Evolutionary conservation across 2,888 invertebrate species (phyloP).

Genomic region (Megamerina dolium): DNA sequence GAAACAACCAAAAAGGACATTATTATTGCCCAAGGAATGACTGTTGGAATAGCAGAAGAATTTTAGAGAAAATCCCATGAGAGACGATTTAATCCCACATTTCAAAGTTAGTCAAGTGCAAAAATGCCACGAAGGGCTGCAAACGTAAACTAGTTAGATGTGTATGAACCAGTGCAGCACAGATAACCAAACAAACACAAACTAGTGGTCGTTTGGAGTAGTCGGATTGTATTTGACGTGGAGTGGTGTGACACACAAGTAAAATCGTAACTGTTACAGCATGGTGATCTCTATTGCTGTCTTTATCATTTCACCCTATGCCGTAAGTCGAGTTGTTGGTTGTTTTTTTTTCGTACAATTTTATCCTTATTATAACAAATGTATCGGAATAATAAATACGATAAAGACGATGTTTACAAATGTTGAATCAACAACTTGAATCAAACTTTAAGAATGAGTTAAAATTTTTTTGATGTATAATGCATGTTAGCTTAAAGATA

Average conservation of each 20-base stretch:
- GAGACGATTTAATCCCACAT: constrained; percentile 46
- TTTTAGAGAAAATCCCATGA: constrained; percentile 43
- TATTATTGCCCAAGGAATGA: constrained; percentile 1
- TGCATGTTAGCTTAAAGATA: too few relatives aligned
- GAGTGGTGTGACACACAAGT: neutral
- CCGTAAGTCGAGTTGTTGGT: neutral
- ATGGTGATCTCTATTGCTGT: neutral
- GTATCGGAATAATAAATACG: neutral
- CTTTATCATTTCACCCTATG: neutral
- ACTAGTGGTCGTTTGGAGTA: too few relatives aligned
- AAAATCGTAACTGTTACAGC: too few relatives aligned
- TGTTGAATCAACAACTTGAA: neutral
- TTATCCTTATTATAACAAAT: neutral
- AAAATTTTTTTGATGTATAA: neutral
- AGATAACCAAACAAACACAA: neutral
- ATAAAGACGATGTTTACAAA: constrained; percentile 6
- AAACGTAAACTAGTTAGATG: neutral
- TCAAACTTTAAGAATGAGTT: neutral
- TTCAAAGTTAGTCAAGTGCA: constrained; percentile 46
- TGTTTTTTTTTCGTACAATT: neutral
- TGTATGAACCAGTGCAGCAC: neutral
- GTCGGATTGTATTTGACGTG: neutral
- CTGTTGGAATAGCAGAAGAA: constrained; percentile 26
- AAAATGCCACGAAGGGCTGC: constrained; percentile 41
- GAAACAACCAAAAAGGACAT: neutral